Evolutionary conservation across 1,140 invertebrate genomes (phyloP), one percentile per base, ranked within the genome.

Genomic region (Drosophila navojoa): DNA sequence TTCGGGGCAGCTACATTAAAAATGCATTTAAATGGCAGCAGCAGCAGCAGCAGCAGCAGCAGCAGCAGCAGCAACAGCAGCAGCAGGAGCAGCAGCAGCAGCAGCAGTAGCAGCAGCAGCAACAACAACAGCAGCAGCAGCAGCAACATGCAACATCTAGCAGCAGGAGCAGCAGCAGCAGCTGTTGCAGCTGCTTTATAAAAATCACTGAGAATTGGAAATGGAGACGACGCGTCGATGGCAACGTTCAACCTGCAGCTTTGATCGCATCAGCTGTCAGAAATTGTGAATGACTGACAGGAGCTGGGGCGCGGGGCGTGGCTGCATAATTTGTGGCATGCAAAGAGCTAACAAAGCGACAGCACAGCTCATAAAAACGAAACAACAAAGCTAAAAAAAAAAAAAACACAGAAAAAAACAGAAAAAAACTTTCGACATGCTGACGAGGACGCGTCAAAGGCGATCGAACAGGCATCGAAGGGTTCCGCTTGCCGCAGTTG

Each of bases 321-420:
- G 58, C 52, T 47, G 62, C 82, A 86, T 87, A 87, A 87, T 87
- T 87, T 86, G 82, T 73, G 82, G 82, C 82, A 86, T 86, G 82
- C 82, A 86, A 86, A 87, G 82, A 86, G 77, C 79, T 79, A 86
- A 86, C 82, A 86, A 87, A 86, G 76, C 78, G 78, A 79, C 78
- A 79, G 78, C 45, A 59, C n/a, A 19, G 40, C 60, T 68, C 55
- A 73, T 49, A 59, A 73, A 68, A 68, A 49, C 50, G 49, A 53
- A 47, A 59, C 11, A 68, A 3, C 67, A 57, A 10, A 58, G 35
- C 32, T n/a, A 11, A 63, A 15, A 69, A 64, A 55, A 44, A 71
- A 62, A 72, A 59, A 68, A 62, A 59, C 42, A 74, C 63, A 71
- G 60, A 35, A 40, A 62, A 25, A 75, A 44, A 76, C 73, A 79